Conservation (phyloP, 2,797 vertebrate genomes). For the Lithobates sylvaticus region DNA sequence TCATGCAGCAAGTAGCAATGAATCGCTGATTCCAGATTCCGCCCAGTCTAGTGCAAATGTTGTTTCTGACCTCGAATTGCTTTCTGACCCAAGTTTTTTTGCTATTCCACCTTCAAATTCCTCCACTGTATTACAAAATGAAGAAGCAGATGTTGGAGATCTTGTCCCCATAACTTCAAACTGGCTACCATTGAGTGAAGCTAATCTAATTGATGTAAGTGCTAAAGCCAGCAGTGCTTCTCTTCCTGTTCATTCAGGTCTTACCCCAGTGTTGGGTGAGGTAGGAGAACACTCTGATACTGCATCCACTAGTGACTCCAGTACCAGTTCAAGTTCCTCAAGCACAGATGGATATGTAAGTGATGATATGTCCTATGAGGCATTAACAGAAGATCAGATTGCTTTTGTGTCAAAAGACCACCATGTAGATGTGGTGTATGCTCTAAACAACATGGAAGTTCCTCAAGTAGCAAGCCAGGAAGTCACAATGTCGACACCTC, state of each 20-base stretch:
- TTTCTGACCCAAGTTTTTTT: conserved; percentile 65
- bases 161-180: conserved; percentile 61
- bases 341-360: conserved; percentile 61
- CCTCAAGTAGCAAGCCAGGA: not conserved
- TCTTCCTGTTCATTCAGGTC: not conserved
- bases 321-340: conserved; percentile 28
- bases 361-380: conserved; percentile 54
- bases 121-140: conserved; percentile 29
- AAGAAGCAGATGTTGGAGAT: conserved; percentile 55
- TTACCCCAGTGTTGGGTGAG: not conserved
- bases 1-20: conserved; percentile 71
- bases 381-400: conserved; percentile 7
- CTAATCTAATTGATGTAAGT: conserved; percentile 73
- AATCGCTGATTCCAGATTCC: conserved; percentile 74
- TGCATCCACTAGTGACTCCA: conserved; percentile 63
- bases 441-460: not conserved
- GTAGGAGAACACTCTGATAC: conserved; percentile 67
- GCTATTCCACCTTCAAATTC: conserved; percentile 51
- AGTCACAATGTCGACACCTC: not conserved
- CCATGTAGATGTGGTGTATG: not conserved
- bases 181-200: conserved; percentile 41
- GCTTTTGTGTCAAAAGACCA: not conserved
- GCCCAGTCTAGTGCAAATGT: conserved; percentile 72
- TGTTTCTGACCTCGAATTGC: conserved; percentile 77
- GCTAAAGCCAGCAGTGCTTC: not conserved